phyloP scores from a whole-genome alignment of 2,797 vertebrate species.

The Tragopan temminckii region DNA sequence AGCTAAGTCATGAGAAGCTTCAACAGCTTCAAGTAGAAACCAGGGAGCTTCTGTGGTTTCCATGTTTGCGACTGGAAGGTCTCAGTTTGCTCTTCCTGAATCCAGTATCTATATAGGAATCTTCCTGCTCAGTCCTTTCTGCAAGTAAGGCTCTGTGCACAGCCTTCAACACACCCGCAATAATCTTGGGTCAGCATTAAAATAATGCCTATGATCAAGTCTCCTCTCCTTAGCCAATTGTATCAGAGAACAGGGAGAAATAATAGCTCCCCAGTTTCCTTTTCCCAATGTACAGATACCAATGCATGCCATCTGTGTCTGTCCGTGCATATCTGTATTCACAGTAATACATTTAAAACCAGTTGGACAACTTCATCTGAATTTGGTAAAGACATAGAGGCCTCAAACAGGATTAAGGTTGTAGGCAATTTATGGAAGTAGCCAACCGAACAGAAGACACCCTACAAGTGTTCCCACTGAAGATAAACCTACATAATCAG shows the following conservation, averaged over 20 bases:
- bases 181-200: not conserved
- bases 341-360: not conserved
- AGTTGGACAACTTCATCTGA: not conserved
- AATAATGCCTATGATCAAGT: not conserved
- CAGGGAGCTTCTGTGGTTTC: not conserved
- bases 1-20: not conserved
- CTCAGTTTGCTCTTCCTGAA: not conserved
- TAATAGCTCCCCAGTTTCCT: not conserved
- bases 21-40: not conserved
- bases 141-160: not conserved
- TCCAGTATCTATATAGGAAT: not conserved
- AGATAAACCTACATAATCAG: not conserved
- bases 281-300: not conserved
- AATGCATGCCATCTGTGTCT: not conserved
- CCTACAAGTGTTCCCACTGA: not conserved
- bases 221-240: not conserved
- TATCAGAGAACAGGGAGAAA: not conserved
- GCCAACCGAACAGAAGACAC: not conserved
- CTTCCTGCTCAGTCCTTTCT: not conserved
- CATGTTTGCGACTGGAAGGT: not conserved
- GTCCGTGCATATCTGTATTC: not conserved
- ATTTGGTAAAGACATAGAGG: not conserved
- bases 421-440: conserved; percentile 11
- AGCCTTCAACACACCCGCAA: not conserved
- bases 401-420: not conserved